A percentile compares a stretch with the other conserved stretches of the same genome.
Evolutionary conservation across 2,797 vertebrate genomes (phyloP).

Genomic region (Notoglanidium macrostoma): DNA sequence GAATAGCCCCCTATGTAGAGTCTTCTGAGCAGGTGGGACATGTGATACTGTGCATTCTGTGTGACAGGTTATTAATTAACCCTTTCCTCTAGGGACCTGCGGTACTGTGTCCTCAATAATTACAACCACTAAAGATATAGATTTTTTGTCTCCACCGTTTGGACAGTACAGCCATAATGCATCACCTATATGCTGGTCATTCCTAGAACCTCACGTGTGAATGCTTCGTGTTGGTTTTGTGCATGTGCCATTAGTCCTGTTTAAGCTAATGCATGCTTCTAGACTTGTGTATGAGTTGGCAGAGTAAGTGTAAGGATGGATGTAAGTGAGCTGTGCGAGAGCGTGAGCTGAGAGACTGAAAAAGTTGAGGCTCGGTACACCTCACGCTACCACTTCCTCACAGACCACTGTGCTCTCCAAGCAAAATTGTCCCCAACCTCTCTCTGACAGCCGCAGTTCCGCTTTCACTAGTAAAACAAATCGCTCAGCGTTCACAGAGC

Average conservation of each 20-base stretch:
- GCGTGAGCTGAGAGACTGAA: slow-evolving; percentile 5
- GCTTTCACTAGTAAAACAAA: slow-evolving; percentile 10
- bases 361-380: neutral
- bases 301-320: slow-evolving; percentile 13
- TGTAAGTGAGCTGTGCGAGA: slow-evolving; percentile 28
- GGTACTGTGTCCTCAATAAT: neutral
- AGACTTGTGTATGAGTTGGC: slow-evolving; percentile 28
- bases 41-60: neutral
- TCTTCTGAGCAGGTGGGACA: slow-evolving; percentile 37
- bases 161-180: neutral
- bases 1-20: slow-evolving; percentile 51
- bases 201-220: slow-evolving; percentile 2
- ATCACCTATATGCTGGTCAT: slow-evolving; percentile 3
- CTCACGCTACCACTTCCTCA: slow-evolving; percentile 15
- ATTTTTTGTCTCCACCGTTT: neutral
- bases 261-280: slow-evolving; percentile 11
- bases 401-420: slow-evolving; percentile 33
- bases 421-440: slow-evolving; percentile 48
- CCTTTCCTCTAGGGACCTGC: neutral
- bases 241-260: slow-evolving; percentile 16
- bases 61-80: slow-evolving; percentile 2
- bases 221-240: slow-evolving; percentile 23
- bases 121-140: neutral
- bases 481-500: neutral
- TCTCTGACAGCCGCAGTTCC: slow-evolving; percentile 39